A percentile compares a stretch with the other conserved stretches of the same genome.
Conservation (phyloP, 2,113 vertebrate species). For the Myotis brandtii region DNA sequence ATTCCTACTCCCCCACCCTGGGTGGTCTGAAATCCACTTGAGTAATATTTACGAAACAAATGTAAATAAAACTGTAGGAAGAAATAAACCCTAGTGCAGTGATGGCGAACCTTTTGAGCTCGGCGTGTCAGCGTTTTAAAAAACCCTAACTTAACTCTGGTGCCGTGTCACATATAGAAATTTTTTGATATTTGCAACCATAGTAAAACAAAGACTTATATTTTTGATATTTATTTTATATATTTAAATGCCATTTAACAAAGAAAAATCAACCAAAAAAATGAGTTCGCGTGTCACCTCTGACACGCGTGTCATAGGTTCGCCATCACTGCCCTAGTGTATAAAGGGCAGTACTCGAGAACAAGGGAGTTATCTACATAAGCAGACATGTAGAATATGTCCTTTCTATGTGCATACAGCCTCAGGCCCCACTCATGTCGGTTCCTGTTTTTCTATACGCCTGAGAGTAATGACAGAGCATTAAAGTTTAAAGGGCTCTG, state of each 20-base stretch:
- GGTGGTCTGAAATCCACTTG: no score
- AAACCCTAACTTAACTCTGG: no score
- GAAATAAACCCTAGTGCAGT: neutral
- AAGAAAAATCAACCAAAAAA: no score
- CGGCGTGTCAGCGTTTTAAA: no score
- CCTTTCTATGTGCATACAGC: neutral
- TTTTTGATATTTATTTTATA: no score
- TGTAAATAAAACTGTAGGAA: neutral
- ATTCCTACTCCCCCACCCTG: neutral
- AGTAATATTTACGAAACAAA: neutral
- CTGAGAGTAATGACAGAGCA: neutral
- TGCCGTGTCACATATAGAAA: no score
- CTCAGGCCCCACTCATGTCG: neutral
- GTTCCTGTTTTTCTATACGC: neutral
- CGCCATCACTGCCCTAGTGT: neutral
- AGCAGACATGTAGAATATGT: neutral
- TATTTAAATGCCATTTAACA: no score
- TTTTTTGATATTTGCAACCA: no score
- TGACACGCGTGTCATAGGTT: no score
- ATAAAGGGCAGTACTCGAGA: neutral
- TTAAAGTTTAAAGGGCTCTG: slow-evolving; percentile 8
- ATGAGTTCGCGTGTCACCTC: no score
- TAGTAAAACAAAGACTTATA: no score
- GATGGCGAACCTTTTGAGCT: no score
- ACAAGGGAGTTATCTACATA: neutral